Conservation (phyloP, 2,888 invertebrate genomes). For the Anthophora plumipes region DNA sequence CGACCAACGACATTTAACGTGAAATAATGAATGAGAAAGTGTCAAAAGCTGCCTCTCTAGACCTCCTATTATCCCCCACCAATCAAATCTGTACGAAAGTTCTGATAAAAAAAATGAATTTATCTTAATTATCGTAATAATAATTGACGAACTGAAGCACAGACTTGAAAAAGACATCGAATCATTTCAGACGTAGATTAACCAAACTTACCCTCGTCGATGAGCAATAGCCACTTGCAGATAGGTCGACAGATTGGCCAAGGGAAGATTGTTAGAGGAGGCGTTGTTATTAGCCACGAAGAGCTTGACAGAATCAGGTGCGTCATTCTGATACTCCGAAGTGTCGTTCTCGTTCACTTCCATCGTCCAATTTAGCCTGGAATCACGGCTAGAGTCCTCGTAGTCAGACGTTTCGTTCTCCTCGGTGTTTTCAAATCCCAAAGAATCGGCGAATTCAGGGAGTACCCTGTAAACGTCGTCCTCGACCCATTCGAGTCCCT, state of each 20-base stretch:
- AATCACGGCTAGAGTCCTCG: conserved; percentile 62
- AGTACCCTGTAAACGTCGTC: conserved; percentile 82
- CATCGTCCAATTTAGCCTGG: conserved; percentile 33
- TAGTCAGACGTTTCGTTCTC: conserved; percentile 74
- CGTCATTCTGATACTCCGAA: conserved; percentile 68
- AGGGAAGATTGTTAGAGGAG: conserved; percentile 60
- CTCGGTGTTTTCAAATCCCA: conserved; percentile 71
- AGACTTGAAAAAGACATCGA: background rate
- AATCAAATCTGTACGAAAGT: conserved; percentile 2
- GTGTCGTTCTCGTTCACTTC: conserved; percentile 62
- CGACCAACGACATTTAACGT: conserved; percentile 49
- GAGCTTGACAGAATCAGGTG: conserved; percentile 54
- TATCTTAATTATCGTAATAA: background rate
- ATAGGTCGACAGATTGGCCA: conserved; percentile 75
- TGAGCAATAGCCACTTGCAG: conserved; percentile 76
- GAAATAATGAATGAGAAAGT: conserved; percentile 8
- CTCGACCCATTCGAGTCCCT: conserved; percentile 82
- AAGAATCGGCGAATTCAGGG: conserved; percentile 76
- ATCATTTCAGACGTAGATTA: too few relatives aligned
- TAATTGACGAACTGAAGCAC: background rate
- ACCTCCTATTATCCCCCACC: background rate
- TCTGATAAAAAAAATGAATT: background rate
- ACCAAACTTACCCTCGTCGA: conserved; percentile 79
- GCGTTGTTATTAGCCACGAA: conserved; percentile 59
- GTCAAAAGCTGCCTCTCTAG: background rate